Base-by-base conservation (phyloP, 1,140 invertebrate genomes). In the Nephila pilipes region DNA sequence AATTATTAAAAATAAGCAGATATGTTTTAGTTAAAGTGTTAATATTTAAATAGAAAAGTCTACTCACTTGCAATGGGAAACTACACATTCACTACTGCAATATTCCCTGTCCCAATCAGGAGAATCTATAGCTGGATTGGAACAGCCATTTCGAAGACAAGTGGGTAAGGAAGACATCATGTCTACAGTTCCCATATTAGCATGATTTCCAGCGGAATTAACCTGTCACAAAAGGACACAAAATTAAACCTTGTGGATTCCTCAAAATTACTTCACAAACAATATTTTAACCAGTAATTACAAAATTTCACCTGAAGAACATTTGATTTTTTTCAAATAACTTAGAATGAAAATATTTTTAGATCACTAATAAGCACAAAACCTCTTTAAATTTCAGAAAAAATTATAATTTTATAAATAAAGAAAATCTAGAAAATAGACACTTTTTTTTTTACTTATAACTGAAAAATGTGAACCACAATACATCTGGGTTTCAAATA, bases 61-160 rank as follows among this genome's bases (percentile, higher is more conserved):
- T 88, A 90, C 93, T 94, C 94, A 96, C 96, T 96, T 98, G 97
- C 98, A 99, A 96, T 99, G 98, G 95, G 97, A 98, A 94, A 99
- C 98, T 93, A 99, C 98, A 96, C 99, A 99, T 95, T 99, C 98
- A 96, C 99, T 99, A 95, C 98, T 98, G 96, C 99, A 99, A 95
- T 99, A 99, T 96, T 99, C 98, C 95, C 98, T 98, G 95, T 99
- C 98, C 98, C 98, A 99, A 96, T 99, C 98, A 85, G 97, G 97
- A 96, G 98, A 99, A 69, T 98, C 97, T 94, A 99, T 97, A 79
- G 98, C 98, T 65, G 97, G 97, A 96, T 99, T 99, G 55, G 97
- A 97, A 95, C 98, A 99, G 85, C 98, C 98, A 95, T 97, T 97
- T 92, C 98, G 97, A 94, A 98, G 97, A 96, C 98, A 99, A 58